These are phyloP conservation scores for Sphaerophoria taeniata DNA, from an alignment of 2,888 invertebrate species.

Conservation along the genomic window DNA sequence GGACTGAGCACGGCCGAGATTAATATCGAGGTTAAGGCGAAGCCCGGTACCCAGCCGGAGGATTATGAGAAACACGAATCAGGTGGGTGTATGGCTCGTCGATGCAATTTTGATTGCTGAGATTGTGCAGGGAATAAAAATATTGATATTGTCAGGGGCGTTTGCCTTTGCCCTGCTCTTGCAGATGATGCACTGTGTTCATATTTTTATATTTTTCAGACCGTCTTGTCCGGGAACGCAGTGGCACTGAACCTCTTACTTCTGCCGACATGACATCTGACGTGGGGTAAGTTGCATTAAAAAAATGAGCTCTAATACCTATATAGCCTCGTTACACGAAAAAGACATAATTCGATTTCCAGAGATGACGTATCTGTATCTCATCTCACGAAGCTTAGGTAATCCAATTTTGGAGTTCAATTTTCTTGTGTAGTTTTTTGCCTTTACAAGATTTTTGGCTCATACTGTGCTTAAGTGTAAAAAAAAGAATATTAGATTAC, in stretches of 20 bases:
- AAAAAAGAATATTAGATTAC: constrained; percentile 57
- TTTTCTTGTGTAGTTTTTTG: constrained; percentile 42
- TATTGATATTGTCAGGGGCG: not conserved
- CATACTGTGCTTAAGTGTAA: constrained; percentile 25
- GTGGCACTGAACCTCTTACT: constrained; percentile 82
- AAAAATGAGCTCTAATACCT: not conserved
- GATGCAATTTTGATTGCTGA: constrained; percentile 8
- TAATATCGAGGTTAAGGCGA: constrained; percentile 90
- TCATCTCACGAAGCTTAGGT: constrained; percentile 36
- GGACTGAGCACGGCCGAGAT: constrained; percentile 92
- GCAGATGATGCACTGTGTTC: constrained; percentile 25
- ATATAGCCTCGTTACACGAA: constrained; percentile 34
- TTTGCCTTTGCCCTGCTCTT: not conserved
- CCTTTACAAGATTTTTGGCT: constrained; percentile 1
- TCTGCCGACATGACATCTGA: constrained; percentile 82
- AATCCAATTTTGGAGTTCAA: constrained; percentile 68
- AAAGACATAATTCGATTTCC: constrained; percentile 69
- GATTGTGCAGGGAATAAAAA: constrained; percentile 28
- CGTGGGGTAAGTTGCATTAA: constrained; percentile 78
- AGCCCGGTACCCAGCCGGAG: constrained; percentile 91
- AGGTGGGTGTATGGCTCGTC: constrained; percentile 76
- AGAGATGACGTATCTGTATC: constrained; percentile 65
- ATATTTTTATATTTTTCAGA: constrained; percentile 76
- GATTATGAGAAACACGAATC: constrained; percentile 87
- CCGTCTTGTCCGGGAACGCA: constrained; percentile 81